phyloP scores from a whole-genome alignment of 2,888 invertebrate species.

The Acleris emargana region DNA sequence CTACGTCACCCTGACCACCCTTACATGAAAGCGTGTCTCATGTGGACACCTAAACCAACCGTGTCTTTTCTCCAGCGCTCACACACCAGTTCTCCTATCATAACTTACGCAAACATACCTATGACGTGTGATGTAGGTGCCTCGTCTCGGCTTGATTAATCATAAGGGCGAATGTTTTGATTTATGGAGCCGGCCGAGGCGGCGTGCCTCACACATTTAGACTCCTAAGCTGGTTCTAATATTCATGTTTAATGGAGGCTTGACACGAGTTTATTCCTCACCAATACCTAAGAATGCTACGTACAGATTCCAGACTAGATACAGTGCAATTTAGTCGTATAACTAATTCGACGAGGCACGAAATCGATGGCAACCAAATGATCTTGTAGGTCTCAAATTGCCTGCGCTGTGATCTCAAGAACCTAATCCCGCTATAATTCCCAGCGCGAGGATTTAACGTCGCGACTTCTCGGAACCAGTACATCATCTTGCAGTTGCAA shows the following conservation, averaged over 20 bases:
- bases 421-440: slow-evolving; percentile 57
- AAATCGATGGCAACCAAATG: slow-evolving; percentile 3
- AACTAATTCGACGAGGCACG: not conserved
- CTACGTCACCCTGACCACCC: no score
- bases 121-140: slow-evolving; percentile 34
- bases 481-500: slow-evolving; percentile 43
- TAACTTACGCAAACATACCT: not conserved
- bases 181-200: slow-evolving; percentile 59
- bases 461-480: slow-evolving; percentile 52
- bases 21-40: no score
- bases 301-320: no score
- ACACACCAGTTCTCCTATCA: not conserved
- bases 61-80: no score
- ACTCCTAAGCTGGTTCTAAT: slow-evolving; percentile 44
- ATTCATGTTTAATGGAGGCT: not conserved
- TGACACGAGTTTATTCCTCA: not conserved
- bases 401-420: slow-evolving; percentile 21
- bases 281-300: no score
- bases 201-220: slow-evolving; percentile 31
- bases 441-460: slow-evolving; percentile 31
- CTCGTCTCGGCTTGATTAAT: slow-evolving; percentile 72
- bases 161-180: slow-evolving; percentile 73
- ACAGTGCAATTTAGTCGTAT: no score
- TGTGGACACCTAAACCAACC: no score
- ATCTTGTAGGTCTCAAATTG: slow-evolving; percentile 19